Conservation (phyloP, 2,113 vertebrate genomes). For the Indicator maculatus region DNA sequence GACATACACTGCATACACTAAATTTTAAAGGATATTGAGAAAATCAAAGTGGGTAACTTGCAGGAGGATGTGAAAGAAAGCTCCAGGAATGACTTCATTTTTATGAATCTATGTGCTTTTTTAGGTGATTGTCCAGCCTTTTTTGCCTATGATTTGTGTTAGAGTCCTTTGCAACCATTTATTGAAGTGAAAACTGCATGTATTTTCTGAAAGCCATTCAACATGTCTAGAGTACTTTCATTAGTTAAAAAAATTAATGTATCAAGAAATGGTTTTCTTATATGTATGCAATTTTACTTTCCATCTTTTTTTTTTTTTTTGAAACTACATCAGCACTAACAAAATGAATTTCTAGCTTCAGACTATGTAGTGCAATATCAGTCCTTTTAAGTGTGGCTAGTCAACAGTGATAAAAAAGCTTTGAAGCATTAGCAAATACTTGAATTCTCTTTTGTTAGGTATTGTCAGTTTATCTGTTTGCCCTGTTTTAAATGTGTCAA, state of each 20-base stretch:
- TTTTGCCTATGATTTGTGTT: neutral
- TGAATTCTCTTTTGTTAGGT: neutral
- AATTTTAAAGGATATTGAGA: neutral
- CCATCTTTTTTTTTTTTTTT: neutral
- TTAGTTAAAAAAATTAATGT: neutral
- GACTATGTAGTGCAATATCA: neutral
- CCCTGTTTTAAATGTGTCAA: neutral
- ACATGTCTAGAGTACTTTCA: neutral
- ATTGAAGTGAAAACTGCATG: neutral
- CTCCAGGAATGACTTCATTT: neutral
- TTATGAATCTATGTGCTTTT: neutral
- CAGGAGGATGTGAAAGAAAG: neutral
- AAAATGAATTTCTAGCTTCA: neutral
- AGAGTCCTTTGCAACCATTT: neutral
- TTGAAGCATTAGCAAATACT: neutral
- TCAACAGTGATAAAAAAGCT: neutral
- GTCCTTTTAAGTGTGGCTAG: neutral
- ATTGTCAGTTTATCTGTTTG: neutral
- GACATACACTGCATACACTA: neutral
- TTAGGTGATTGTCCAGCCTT: neutral
- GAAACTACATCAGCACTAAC: neutral
- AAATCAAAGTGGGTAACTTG: neutral
- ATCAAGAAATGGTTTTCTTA: neutral
- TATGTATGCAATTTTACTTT: neutral
- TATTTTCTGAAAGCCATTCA: neutral